Conservation (phyloP, 2,113 vertebrate species). For the Isurus oxyrinchus region DNA sequence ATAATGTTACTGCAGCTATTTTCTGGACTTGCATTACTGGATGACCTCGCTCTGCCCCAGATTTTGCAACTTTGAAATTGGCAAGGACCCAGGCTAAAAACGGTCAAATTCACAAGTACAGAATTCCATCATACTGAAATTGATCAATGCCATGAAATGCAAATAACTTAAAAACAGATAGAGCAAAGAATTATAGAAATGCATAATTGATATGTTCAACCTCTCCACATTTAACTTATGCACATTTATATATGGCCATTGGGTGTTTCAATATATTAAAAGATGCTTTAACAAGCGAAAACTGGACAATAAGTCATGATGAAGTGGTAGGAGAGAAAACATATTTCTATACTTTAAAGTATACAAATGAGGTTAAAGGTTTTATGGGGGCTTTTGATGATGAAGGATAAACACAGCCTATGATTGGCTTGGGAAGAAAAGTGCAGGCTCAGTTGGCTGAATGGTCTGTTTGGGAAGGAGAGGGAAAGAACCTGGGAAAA, state of each 20-base stretch:
- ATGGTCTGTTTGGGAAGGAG: no score
- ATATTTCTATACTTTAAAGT: background rate
- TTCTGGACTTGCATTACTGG: background rate
- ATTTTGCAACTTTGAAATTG: background rate
- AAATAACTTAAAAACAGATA: background rate
- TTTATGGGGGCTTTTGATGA: background rate
- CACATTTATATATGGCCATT: background rate
- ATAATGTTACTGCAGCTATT: background rate
- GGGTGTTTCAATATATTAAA: background rate
- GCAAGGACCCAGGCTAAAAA: background rate
- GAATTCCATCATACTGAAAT: background rate
- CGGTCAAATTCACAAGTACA: background rate
- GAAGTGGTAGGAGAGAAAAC: background rate
- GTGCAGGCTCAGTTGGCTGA: background rate
- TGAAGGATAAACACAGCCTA: no score
- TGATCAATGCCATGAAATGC: background rate
- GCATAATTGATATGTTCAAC: background rate
- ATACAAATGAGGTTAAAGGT: background rate
- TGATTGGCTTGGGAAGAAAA: background rate
- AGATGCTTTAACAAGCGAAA: background rate
- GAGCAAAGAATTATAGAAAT: background rate
- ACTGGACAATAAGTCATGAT: background rate
- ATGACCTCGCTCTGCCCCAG: background rate
- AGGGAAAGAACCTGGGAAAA: no score
- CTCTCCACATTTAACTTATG: background rate